These are phyloP conservation scores for Metalampra italica DNA, from an alignment of 2,888 invertebrate genomes.

Conservation along the genomic window DNA sequence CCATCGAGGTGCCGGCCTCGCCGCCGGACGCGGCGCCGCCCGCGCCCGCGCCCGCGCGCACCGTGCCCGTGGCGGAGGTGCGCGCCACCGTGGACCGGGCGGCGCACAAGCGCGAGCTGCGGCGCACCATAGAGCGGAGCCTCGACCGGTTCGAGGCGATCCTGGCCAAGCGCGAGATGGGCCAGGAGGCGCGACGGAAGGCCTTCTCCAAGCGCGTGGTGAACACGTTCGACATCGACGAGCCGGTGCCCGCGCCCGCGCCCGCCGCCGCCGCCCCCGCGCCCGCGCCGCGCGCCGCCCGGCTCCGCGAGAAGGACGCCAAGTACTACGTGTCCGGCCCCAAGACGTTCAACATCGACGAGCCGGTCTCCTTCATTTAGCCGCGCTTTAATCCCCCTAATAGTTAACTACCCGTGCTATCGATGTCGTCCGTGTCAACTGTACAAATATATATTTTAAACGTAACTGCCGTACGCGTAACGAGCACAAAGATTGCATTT, in stretches of 20 bases:
- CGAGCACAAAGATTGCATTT: not conserved
- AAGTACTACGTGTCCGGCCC: constrained; percentile 61
- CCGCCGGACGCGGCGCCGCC: constrained; percentile 23
- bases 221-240: constrained; percentile 75
- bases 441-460: not conserved
- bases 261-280: constrained; percentile 16
- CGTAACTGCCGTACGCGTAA: not conserved
- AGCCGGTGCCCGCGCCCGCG: constrained; percentile 40
- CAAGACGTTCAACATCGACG: constrained; percentile 78
- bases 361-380: constrained; percentile 54
- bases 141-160: constrained; percentile 63
- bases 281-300: constrained; percentile 16
- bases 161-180: constrained; percentile 59
- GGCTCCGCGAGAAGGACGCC: constrained; percentile 22
- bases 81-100: constrained; percentile 4
- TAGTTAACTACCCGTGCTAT: not conserved
- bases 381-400: not conserved
- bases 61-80: constrained; percentile 26
- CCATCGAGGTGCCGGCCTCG: constrained; percentile 85
- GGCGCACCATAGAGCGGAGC: constrained; percentile 67
- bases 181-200: constrained; percentile 22
- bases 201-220: constrained; percentile 16
- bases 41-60: constrained; percentile 43
- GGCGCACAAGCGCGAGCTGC: constrained; percentile 33
- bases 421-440: not conserved